Evolutionary conservation across 2,797 vertebrate species (phyloP).

Genomic region (Chiloscyllium punctatum): DNA sequence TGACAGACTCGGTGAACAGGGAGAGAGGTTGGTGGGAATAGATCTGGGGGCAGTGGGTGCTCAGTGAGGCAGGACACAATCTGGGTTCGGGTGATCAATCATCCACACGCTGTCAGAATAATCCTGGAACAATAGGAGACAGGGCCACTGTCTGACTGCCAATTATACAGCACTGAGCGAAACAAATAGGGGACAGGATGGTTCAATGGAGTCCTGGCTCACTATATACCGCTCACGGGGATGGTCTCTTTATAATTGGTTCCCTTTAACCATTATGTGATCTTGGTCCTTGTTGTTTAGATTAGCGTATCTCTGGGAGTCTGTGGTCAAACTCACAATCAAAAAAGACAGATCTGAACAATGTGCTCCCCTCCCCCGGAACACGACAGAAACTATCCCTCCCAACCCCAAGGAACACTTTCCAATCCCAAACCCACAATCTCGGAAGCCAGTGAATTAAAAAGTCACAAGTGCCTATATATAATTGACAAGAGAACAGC

Average conservation of each 20-base stretch:
- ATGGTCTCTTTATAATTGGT: neutral
- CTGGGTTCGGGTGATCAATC: neutral
- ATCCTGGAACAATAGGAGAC: neutral
- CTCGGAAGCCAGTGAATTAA: no score
- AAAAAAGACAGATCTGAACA: neutral
- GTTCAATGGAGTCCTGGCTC: neutral
- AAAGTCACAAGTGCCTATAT: neutral
- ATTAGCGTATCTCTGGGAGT: neutral
- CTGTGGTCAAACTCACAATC: neutral
- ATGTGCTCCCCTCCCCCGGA: no score
- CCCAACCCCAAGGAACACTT: no score
- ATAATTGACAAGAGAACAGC: neutral
- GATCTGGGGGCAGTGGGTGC: no score
- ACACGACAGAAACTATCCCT: no score
- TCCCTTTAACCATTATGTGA: neutral
- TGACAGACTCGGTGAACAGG: neutral
- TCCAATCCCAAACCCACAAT: no score
- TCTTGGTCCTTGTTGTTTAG: neutral
- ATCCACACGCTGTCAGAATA: constrained; percentile 8
- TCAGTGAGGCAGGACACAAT: neutral
- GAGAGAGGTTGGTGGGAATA: neutral
- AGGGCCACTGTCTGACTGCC: neutral
- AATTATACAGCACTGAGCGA: neutral
- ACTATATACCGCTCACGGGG: neutral
- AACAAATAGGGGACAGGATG: neutral